Evolutionary conservation across 2,888 invertebrate species (phyloP).

Genomic region (Oegoconia quadripuncta): DNA sequence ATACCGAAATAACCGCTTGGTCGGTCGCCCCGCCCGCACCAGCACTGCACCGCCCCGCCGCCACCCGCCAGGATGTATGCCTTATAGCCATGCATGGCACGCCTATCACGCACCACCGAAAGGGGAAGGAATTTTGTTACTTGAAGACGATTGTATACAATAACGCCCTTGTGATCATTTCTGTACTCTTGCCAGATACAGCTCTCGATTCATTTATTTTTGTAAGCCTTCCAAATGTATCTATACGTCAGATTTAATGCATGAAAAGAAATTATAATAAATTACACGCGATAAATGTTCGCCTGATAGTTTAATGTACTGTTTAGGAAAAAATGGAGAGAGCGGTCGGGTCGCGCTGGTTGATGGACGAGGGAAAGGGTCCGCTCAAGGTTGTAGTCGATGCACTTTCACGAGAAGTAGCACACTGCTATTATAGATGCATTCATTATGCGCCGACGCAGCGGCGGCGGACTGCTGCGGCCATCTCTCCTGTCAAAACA

Average conservation of each 20-base stretch:
- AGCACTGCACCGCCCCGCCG: slow-evolving; percentile 28
- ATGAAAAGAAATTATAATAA: slow-evolving; percentile 32
- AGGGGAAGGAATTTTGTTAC: slow-evolving; percentile 49
- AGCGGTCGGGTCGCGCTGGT: slow-evolving; percentile 36
- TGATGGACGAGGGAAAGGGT: slow-evolving; percentile 77
- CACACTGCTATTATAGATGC: slow-evolving; percentile 59
- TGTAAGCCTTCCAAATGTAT: slow-evolving; percentile 22
- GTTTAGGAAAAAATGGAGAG: slow-evolving; percentile 61
- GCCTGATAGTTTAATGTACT: slow-evolving; percentile 63
- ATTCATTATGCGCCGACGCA: slow-evolving; percentile 59
- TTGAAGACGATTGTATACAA: slow-evolving; percentile 44
- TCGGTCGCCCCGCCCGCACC: slow-evolving; percentile 48
- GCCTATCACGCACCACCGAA: slow-evolving; percentile 45
- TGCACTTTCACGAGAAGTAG: slow-evolving; percentile 74
- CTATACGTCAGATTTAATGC: slow-evolving; percentile 14
- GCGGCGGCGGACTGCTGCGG: slow-evolving; percentile 35
- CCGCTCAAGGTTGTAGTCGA: slow-evolving; percentile 64
- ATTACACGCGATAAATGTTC: slow-evolving; percentile 59
- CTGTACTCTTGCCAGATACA: neutral
- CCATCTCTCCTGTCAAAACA: slow-evolving; percentile 52
- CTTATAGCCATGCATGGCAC: slow-evolving; percentile 56
- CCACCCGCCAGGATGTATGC: slow-evolving; percentile 57
- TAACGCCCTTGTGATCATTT: slow-evolving; percentile 39
- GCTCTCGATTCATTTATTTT: neutral
- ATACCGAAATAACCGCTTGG: slow-evolving; percentile 76